Evolutionary conservation across 2,888 invertebrate genomes (phyloP).

Genomic region (Camptogramma bilineatum): DNA sequence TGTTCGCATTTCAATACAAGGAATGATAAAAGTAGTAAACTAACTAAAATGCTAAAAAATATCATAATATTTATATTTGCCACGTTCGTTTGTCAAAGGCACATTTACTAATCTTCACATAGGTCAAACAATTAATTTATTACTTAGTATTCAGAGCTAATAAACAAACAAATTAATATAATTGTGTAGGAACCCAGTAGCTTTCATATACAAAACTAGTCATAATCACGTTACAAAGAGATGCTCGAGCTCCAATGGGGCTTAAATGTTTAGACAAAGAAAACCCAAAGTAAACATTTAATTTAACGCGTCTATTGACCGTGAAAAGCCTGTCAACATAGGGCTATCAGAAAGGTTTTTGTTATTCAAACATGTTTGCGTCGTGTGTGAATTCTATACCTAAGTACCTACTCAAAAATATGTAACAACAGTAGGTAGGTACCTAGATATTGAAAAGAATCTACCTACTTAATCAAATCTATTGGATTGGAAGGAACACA

Average conservation of each 20-base stretch:
- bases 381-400: neutral
- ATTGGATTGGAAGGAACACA: too few species aligned
- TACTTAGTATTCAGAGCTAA: neutral
- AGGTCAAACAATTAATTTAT: neutral
- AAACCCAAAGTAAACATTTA: conserved; percentile 39
- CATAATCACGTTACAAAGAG: conserved; percentile 10
- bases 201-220: conserved; percentile 21
- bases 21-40: too few species aligned
- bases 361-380: conserved; percentile 18
- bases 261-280: conserved; percentile 32
- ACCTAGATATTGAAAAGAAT: neutral
- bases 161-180: conserved; percentile 8
- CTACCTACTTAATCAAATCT: too few species aligned
- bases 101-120: neutral
- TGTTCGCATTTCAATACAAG: too few species aligned
- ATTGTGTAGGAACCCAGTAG: conserved; percentile 17
- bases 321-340: conserved; percentile 39
- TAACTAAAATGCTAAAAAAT: neutral
- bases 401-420: too few species aligned
- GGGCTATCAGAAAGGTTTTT: conserved; percentile 31
- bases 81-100: neutral
- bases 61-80: neutral
- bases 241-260: conserved; percentile 27
- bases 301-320: conserved; percentile 40
- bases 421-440: too few species aligned